These are phyloP conservation scores for Cynopterus brachyotis DNA, from an alignment of 2,113 vertebrate species.

Conservation along the genomic window DNA sequence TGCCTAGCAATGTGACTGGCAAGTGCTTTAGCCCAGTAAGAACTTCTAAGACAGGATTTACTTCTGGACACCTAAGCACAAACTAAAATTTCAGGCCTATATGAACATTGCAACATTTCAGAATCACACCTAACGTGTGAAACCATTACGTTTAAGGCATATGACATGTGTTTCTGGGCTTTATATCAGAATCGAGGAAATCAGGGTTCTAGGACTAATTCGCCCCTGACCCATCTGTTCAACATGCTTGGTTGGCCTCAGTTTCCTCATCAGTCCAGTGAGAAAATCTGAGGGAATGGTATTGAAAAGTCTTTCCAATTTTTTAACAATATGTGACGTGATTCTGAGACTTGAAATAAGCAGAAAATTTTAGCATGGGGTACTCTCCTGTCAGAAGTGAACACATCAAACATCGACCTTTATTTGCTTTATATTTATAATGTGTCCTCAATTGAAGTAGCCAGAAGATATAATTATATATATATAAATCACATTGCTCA, in stretches of 20 bases:
- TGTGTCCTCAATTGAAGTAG: not conserved
- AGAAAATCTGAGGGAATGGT: not conserved
- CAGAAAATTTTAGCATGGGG: not conserved
- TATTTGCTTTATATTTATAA: constrained; percentile 26
- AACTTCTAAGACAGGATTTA: not conserved
- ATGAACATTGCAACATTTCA: not conserved
- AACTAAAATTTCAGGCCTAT: not conserved
- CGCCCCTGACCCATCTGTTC: not conserved
- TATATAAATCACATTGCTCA: constrained; percentile 33
- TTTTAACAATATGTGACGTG: not conserved
- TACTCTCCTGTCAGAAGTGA: not conserved
- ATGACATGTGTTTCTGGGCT: not conserved
- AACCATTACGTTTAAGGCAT: not conserved
- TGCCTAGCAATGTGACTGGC: not conserved
- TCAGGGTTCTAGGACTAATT: not conserved
- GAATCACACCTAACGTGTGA: not conserved
- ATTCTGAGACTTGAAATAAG: not conserved
- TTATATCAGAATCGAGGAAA: not conserved
- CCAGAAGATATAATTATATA: not conserved
- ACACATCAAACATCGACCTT: not conserved
- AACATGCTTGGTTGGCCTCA: not conserved
- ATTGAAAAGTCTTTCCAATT: not conserved
- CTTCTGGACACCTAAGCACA: not conserved
- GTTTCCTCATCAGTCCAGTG: not conserved
- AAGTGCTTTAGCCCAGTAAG: not conserved